Percentiles rank a stretch among this genome's conserved stretches.
Conservation (phyloP, 2,888 invertebrate genomes). For the Eupithecia subumbrata region DNA sequence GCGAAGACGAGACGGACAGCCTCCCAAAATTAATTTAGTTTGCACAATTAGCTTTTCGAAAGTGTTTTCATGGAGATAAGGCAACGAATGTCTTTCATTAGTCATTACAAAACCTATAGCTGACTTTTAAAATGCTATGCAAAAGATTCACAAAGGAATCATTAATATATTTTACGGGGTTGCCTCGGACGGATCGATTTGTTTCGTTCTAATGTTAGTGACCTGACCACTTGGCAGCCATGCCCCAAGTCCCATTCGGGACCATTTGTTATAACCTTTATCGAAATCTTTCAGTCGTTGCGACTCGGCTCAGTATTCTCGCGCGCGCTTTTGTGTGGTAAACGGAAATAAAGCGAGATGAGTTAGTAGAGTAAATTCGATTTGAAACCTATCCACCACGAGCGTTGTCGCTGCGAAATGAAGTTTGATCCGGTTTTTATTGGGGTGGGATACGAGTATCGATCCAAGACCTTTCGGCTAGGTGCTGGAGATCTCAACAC, state of each 20-base stretch:
- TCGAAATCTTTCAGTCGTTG: slow-evolving; percentile 3
- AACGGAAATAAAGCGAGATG: slow-evolving; percentile 43
- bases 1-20: slow-evolving; percentile 54
- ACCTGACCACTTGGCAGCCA: slow-evolving; percentile 2
- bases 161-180: neutral
- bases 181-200: neutral
- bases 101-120: slow-evolving; percentile 44
- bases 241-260: slow-evolving; percentile 4
- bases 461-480: slow-evolving; percentile 34
- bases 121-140: neutral
- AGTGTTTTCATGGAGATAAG: slow-evolving; percentile 57
- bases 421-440: slow-evolving; percentile 67
- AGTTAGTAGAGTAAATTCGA: slow-evolving; percentile 63
- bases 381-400: slow-evolving; percentile 66
- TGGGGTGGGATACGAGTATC: slow-evolving; percentile 48
- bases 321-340: slow-evolving; percentile 32
- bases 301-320: slow-evolving; percentile 2
- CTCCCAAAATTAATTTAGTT: slow-evolving; percentile 66
- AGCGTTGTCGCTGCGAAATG: slow-evolving; percentile 62
- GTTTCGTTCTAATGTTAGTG: slow-evolving; percentile 12
- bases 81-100: slow-evolving; percentile 48
- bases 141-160: neutral
- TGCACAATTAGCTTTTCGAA: slow-evolving; percentile 67
- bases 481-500: slow-evolving; percentile 15
- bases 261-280: slow-evolving; percentile 10